phyloP scores from a whole-genome alignment of 1,140 invertebrate genomes.

The Ganaspis sp. region DNA sequence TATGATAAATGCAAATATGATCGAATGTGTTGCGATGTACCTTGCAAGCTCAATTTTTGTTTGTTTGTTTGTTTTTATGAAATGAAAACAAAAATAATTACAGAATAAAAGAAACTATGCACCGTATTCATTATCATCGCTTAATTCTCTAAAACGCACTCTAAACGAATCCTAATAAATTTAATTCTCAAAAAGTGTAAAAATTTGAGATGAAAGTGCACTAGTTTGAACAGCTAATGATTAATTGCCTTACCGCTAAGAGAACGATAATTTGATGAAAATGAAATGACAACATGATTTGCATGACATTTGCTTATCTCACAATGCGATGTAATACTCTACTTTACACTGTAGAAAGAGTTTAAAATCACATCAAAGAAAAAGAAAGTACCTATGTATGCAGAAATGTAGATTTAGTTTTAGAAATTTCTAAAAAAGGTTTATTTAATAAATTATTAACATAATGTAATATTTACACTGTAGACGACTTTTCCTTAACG shows the following conservation, averaged over 20 bases:
- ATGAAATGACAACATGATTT: conserved; percentile 20
- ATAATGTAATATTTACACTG: too few relatives aligned
- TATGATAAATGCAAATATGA: conserved; percentile 75
- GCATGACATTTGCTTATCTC: conserved; percentile 7
- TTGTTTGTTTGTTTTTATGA: conserved; percentile 36
- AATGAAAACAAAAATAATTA: neutral
- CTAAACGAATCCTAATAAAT: neutral
- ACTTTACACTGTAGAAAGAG: neutral
- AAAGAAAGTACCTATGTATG: neutral
- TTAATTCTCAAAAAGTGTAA: neutral
- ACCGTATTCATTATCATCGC: neutral
- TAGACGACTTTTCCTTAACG: neutral
- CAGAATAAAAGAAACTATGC: neutral
- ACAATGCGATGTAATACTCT: neutral
- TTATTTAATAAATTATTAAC: too few relatives aligned
- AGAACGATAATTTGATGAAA: conserved; percentile 17
- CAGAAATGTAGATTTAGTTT: neutral
- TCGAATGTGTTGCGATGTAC: conserved; percentile 57
- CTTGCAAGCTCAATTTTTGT: conserved; percentile 43
- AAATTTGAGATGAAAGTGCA: neutral
- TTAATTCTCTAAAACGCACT: too few relatives aligned
- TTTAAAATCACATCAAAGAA: neutral
- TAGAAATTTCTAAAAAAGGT: too few relatives aligned
- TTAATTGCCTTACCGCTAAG: neutral
- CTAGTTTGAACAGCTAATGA: neutral